Evolutionary conservation across 2,113 vertebrate species (phyloP).

Genomic region (Apodemus sylvaticus): DNA sequence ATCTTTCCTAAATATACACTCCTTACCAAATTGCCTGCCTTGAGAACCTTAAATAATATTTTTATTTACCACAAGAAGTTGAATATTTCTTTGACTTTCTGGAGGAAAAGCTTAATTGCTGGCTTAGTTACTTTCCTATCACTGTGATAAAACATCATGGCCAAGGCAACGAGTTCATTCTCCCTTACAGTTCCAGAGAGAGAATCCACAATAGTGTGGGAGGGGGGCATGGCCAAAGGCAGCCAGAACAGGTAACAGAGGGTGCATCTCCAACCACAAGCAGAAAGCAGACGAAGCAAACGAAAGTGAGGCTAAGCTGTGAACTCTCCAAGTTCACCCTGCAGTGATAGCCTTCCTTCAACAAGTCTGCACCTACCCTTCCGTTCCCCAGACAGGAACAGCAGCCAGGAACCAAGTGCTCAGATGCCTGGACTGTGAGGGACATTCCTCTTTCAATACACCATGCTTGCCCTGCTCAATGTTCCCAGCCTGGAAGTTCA

Average conservation of each 20-base stretch:
- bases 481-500: not conserved
- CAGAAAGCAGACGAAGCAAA: not conserved
- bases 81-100: not conserved
- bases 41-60: not conserved
- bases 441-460: not conserved
- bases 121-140: no score
- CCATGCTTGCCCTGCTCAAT: not conserved
- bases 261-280: not conserved
- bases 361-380: not conserved
- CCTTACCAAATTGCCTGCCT: not conserved
- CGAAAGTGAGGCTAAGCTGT: not conserved
- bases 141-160: not conserved
- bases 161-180: not conserved
- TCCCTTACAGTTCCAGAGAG: not conserved
- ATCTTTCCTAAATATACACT: not conserved
- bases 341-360: not conserved
- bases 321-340: not conserved
- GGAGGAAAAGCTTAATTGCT: not conserved
- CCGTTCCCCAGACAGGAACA: not conserved
- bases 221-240: not conserved
- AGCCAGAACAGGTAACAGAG: not conserved
- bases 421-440: no score
- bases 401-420: not conserved
- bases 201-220: not conserved
- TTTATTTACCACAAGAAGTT: not conserved